Evolutionary conservation across 2,888 invertebrate species (phyloP), one percentile per base, ranked within the genome.

Genomic region (Oxytorus armatus): DNA sequence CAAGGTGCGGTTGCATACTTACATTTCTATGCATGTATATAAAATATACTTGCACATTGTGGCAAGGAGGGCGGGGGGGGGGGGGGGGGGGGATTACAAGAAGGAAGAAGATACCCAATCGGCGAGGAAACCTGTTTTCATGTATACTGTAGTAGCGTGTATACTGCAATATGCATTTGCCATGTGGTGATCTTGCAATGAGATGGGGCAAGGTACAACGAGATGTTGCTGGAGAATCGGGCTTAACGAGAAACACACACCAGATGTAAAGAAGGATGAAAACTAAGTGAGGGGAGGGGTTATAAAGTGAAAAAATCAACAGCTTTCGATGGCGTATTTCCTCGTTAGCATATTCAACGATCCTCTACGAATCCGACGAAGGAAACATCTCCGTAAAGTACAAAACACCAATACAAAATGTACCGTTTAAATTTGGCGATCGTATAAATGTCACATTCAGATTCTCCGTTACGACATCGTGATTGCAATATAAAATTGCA

Each of bases 71-170:
- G 36, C 8, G 36, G 8, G 1, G 36, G 36, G 36, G 25, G 29
- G 21, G 70, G 21, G 25, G 59, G 59, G 47, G 59, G 36, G 23
- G 53, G 42, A 55, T 25, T 44, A 69, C 42, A 39, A 69, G 57
- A 33, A 44, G 57, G n/a, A 55, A 44, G 69, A 69, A 29, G 57
- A 69, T 55, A 57, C 29, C 69, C 57, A 57, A 57, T 25, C 33
- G 55, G 33, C 47, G 44, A 36, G 44, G 55, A 69, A 69, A 63
- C 69, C 69, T 55, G 69, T 69, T 69, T 53, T 57, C 18, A 21
- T 57, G 42, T 44, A 5, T 55, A 33, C 16, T 49, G 51, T 21
- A 47, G 49, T 21, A 55, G 39, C 16, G 36, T n/a, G 29, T 16
- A 16, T 25, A 16, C 53, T 33, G 42, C 29, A 29, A 69, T 57